Percentiles rank a stretch among this genome's conserved stretches.
These are phyloP conservation scores for Lymantria monacha DNA, from an alignment of 2,888 invertebrate genomes.

Conservation along the genomic window DNA sequence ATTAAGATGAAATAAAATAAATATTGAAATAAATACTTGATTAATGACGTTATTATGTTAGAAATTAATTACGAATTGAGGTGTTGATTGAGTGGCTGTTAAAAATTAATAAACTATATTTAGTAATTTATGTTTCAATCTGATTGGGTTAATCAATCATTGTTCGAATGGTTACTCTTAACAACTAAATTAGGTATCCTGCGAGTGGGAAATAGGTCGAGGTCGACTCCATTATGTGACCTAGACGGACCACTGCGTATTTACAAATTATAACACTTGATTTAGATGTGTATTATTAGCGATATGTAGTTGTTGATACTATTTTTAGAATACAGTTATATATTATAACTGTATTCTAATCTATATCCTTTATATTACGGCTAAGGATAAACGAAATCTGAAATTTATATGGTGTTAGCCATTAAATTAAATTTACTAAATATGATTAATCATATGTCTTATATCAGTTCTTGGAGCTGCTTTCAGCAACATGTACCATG, in stretches of 20 bases:
- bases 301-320: conserved; percentile 3
- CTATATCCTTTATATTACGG: too few species aligned
- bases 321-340: conserved; percentile 19
- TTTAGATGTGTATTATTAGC: conserved; percentile 35
- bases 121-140: conserved; percentile 23
- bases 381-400: too few species aligned
- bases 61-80: not conserved
- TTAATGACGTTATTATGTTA: not conserved
- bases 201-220: conserved; percentile 62
- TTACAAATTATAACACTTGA: conserved; percentile 30
- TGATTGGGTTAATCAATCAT: conserved; percentile 20
- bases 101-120: conserved; percentile 1
- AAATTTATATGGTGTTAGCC: too few species aligned
- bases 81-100: conserved; percentile 7
- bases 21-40: not conserved
- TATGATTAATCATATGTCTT: too few species aligned
- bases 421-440: too few species aligned
- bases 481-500: too few species aligned
- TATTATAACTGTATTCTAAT: too few species aligned
- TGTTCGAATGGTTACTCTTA: conserved; percentile 48
- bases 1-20: conserved; percentile 8
- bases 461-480: too few species aligned
- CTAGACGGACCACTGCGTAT: conserved; percentile 42
- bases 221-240: conserved; percentile 51
- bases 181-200: conserved; percentile 60